Conservation (phyloP, 2,888 invertebrate species). For the Agrotis puta region DNA sequence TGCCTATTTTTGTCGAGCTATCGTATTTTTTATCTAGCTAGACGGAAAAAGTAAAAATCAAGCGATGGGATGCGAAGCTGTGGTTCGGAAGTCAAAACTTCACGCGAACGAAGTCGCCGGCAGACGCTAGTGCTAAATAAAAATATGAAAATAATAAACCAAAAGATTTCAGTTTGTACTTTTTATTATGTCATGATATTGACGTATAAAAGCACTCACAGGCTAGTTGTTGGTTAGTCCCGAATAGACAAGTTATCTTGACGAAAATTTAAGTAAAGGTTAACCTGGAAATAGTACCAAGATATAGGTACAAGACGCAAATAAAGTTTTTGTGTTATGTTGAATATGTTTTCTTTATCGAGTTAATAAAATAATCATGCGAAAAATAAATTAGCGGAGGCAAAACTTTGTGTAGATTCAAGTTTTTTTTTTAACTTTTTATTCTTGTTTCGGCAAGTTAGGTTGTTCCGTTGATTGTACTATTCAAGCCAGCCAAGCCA, state of each 20-base stretch:
- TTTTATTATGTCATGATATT: slow-evolving; percentile 47
- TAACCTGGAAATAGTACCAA: neutral
- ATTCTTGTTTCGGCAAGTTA: neutral
- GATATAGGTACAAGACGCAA: too few species aligned
- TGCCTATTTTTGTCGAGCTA: too few species aligned
- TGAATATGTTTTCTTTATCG: neutral
- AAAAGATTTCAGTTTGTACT: slow-evolving; percentile 28
- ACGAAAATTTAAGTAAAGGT: neutral
- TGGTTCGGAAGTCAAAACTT: too few species aligned
- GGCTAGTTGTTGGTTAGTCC: neutral
- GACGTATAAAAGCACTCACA: slow-evolving; percentile 58
- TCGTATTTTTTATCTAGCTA: too few species aligned
- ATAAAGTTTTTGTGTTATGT: too few species aligned
- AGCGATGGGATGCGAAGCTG: too few species aligned
- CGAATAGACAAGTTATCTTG: neutral
- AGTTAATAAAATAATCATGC: neutral
- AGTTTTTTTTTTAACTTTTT: neutral
- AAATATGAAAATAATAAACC: slow-evolving; percentile 42
- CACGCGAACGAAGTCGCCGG: too few species aligned
- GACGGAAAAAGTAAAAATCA: too few species aligned
- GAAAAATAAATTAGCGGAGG: neutral
- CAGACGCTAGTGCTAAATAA: too few species aligned
- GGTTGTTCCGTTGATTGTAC: neutral
- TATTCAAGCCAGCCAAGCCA: neutral
- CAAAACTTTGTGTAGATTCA: too few species aligned